Evolutionary conservation across 2,888 invertebrate species (phyloP), one percentile per base, ranked within the genome.

Genomic region (Tyria jacobaeae): DNA sequence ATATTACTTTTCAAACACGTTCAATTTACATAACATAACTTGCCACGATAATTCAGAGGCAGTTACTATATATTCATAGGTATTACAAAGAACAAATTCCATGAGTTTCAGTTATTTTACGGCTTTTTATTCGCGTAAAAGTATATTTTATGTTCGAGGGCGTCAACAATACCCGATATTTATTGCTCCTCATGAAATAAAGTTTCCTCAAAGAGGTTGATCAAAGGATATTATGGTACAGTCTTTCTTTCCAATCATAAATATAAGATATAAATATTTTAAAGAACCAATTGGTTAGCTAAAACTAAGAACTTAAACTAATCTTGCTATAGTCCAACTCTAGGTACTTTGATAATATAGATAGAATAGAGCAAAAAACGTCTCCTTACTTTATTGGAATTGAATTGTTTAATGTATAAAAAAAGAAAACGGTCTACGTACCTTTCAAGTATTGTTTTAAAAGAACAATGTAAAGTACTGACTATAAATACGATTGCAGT

Each of bases 111-210:
- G 3, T 44, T 24, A 41, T 51, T 50, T 57, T 41, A 49, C 39
- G 57, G 51, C n/a, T 49, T 41, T 48, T 57, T 34, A 47, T 59
- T 54, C 21, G 15, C 39, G n/a, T 50, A 34, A 34, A 24, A 58
- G 53, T 50, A 24, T 60, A 65, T 62, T 60, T 75, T 37, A 57
- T 37, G 63, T 47, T 61, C 50, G 41, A 60, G 44, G 21, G 24
- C 62, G 50, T 57, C 60, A 64, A 64, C 64, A 69, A 52, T 57
- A 57, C 44, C 39, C 62, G 37, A 66, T 66, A 76, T 66, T 64
- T 76, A 66, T 53, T 48, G 25, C 61, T 52, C 25, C 51, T 51
- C 37, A 17, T 50, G 44, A 44, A 31, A 51, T 41, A 66, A 64
- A 76, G n/a, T 69, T 63, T 44, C 55, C 7, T 50, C 21, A 48